These are phyloP conservation scores for Zaprionus kolodkinae DNA, from an alignment of 1,140 invertebrate species.

Conservation along the genomic window DNA sequence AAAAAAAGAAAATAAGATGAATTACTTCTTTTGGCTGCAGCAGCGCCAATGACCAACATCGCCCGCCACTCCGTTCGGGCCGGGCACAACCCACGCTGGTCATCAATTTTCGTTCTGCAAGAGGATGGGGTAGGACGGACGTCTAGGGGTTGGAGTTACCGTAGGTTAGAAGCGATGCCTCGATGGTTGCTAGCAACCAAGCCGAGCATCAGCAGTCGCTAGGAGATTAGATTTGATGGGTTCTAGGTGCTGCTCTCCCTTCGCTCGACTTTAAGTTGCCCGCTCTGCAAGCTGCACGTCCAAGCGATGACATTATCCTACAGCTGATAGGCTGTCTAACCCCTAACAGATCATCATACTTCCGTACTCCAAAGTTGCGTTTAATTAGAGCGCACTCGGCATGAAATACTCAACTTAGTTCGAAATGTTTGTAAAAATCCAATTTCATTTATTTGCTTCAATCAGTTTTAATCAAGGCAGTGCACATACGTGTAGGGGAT, in stretches of 20 bases:
- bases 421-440: constrained; percentile 62
- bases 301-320: constrained; percentile 5
- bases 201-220: constrained; percentile 73
- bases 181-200: constrained; percentile 64
- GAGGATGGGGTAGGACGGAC: constrained; percentile 40
- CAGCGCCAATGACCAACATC: constrained; percentile 79
- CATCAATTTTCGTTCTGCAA: constrained; percentile 79
- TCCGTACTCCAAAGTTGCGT: background rate
- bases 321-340: background rate
- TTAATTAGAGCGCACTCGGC: constrained; percentile 59
- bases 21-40: constrained; percentile 82
- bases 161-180: background rate
- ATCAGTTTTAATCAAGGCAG: constrained; percentile 76
- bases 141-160: no score
- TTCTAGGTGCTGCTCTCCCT: constrained; percentile 65
- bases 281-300: background rate
- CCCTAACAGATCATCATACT: background rate
- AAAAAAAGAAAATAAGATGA: constrained; percentile 74
- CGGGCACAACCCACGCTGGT: constrained; percentile 46
- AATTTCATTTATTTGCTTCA: constrained; percentile 80
- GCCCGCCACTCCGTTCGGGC: background rate
- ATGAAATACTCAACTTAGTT: constrained; percentile 23
- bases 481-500: constrained; percentile 6
- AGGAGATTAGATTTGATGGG: constrained; percentile 81
- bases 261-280: background rate